Base-by-base conservation (phyloP, 1,140 invertebrate species). In the Zaprionus ghesquierei region DNA sequence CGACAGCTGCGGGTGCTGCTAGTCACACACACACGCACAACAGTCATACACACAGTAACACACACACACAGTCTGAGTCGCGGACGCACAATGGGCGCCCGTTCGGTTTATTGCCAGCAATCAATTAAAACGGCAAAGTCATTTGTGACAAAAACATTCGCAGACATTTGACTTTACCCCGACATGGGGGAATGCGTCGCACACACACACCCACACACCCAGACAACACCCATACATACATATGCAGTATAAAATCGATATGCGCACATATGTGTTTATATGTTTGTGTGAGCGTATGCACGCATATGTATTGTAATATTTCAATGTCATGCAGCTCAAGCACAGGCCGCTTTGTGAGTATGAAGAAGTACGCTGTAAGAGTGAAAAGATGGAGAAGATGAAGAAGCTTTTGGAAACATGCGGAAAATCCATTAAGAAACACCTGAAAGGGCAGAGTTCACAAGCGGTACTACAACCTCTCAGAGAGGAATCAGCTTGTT, bases 121-220 rank as follows among this genome's bases (percentile, higher is more conserved):
- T 85, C 81, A 85, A 85, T 85, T 85, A 85, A 85, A 85, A 85
- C 81, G 78, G 70, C 79, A 87, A 85, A 85, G 82, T 85, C 81
- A 85, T 85, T 85, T 85, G 81, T 85, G 81, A 85, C 82, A 85
- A 87, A 85, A 85, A 77, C 81, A 87, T 85, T 81, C 82, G 65
- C 81, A 87, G 78, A 81, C 80, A 81, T 81, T 86, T 85, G 78
- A 85, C 81, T 85, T 85, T 78, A 71, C 73, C 35, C 50, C 50
- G 29, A 31, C 46, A n/a, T n/a, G n/a, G n/a, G 56, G 20, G 4
- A 23, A 50, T 60, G 61, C 44, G 53, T 56, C 53, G 33, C 6
- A 27, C 15, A 82, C 66, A 50, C 38, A 72, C 15, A 82, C 70
- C 49, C 38, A 72, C 46, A 20, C 41, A 46, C 69, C 6, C 18